Evolutionary conservation across 2,113 vertebrate genomes (phyloP), one percentile per base, ranked within the genome.

Genomic region (Hydrochoerus hydrochaeris): DNA sequence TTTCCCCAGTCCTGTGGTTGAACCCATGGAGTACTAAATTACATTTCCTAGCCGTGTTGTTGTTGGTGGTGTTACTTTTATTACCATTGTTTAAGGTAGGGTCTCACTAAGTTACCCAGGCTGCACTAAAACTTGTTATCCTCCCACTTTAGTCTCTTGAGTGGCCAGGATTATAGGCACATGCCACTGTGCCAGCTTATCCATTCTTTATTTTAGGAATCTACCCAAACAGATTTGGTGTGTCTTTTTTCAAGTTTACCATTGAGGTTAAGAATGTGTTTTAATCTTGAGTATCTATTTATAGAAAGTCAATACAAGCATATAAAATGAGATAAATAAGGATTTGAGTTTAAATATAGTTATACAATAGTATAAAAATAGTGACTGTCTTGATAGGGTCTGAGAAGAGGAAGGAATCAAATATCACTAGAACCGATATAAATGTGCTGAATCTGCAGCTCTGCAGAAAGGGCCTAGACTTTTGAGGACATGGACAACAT

Each of bases 301-400:
- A 67, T 17, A 95, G 38, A 90, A 90, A 87, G 30, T 46, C 78
- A 90, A 80, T 62, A 67, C n/a, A 87, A 75, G 88, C 60, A 44
- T 84, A 35, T 9, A 58, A 88, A 62, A 82, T 88, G 75, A 93
- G 63, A 91, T 92, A 96, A 90, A 90, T 65, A 88, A 87, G 57
- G 62, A 88, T 88, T 75, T 90, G 46, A 57, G 7, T 92, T 95
- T 78, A 91, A 97, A 95, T 77, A 38, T 41, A 80, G 38, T 77
- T 91, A 95, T 32, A 84, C 67, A 80, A 8, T 60, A 78, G 67
- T 88, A n/a, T 93, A 90, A 97, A 95, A 90, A 90, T 87, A 84
- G 69, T 32, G 69, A 75, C 85, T 94, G 0, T 95, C 46, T 88
- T 83, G 73, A 78, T 92, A 71, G 60, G 67, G n/a, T 86, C 67